Base-by-base conservation (phyloP, 2,113 vertebrate genomes). In the Coptodon rendalli region DNA sequence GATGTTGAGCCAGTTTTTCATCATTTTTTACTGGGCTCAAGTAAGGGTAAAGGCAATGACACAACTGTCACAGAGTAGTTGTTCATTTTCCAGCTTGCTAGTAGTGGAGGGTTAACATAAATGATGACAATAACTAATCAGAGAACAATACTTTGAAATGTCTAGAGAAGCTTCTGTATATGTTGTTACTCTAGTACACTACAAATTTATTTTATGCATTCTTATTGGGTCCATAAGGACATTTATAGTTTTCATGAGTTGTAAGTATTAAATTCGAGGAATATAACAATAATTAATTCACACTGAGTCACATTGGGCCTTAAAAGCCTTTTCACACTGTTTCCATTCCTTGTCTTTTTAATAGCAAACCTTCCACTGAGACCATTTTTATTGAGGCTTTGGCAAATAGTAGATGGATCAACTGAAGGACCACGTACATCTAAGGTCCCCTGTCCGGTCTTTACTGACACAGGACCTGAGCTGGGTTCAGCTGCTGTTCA, bases 1-100 rank as follows among this genome's bases (percentile, higher is more conserved):
- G 8, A 86, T 76, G 50, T n/a, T 11, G 14, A 83, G 73, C 11
- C 82, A 24, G 36, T 79, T 6, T 79, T 79, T 88, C 81, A 86
- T 89, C 36, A 50, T 40, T 89, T 89, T 76, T 29, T 14, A 81
- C 36, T 10, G 9, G 38, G 34, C 45, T 85, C 22, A 57, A 52
- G 83, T 78, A 66, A 76, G 73, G 10, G 73, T 78, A 34, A 78
- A 9, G 27, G 10, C 73, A 78, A 52, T 13, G 45, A n/a, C 73
- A 78, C 27, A 78, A 19, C 36, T 7, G 45, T 4, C 38, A 19
- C 36, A 43, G 80, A 68, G 36, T n/a, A 38, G 22, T 38, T 81
- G 29, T 82, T 53, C 52, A 31, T 57, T 56, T 84, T 84, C 5
- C 4, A 12, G 11, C 45, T 52, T 50, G 22, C 19, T 38, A 17